Evolutionary conservation across 2,113 vertebrate genomes (phyloP), one percentile per base, ranked within the genome.

Genomic region (Nycticryphes semicollaris): DNA sequence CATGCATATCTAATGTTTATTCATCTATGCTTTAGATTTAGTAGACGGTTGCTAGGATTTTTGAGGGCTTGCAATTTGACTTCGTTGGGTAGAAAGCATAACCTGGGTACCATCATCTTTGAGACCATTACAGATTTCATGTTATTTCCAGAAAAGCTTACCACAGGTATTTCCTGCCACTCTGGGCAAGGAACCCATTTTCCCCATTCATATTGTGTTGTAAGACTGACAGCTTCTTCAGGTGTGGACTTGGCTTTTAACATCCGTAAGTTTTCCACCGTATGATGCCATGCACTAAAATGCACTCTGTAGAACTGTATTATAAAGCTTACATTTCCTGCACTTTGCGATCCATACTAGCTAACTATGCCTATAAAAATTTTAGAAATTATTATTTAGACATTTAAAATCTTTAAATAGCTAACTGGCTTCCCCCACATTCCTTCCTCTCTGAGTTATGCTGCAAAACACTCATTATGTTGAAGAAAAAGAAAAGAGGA

Each of bases 141-240:
- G 6, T 1, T 37, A 1, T 51, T 84, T 77, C 60, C 6, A 1
- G 28, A 73, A 73, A 89, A 27, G 20, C 18, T 5, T 24, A 8
- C 9, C 20, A 28, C 6, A 12, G 72, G 23, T 1, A 2, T 83
- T 93, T 73, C 50, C 43, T 60, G 18, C 15, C 39, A 12, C 69
- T 20, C 23, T n/a, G 31, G 41, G 50, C n/a, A 80, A 50, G 47
- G 74, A 78, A 50, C 14, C 8, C 15, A 12, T 80, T 73, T 74
- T 64, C 28, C 35, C 18, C 14, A 20, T 54, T 35, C 14, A 5
- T 21, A 14, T 31, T 21, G 1, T 3, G 22, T 56, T 82, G 23
- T 14, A 1, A 1, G 39, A 64, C 43, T 39, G 27, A 13, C 0
- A 0, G 20, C 28, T 73, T 28, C 74, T 39, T 79, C 5, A 33